Conservation (phyloP, 2,113 vertebrate species). For the Scomber scombrus region DNA sequence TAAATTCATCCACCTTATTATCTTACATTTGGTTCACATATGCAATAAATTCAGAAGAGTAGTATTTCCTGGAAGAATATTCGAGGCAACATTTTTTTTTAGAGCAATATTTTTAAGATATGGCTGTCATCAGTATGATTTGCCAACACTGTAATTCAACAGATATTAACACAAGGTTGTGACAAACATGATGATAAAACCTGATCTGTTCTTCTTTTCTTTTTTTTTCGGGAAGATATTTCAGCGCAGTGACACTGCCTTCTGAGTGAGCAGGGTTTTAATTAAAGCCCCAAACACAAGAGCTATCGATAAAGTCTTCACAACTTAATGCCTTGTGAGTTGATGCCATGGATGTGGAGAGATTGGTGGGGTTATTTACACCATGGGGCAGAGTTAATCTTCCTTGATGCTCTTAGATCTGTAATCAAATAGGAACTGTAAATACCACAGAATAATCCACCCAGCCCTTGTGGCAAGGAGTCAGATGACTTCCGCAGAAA, state of each 20-base stretch:
- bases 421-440: slow-evolving; percentile 78
- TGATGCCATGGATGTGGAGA: slow-evolving; percentile 59
- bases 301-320: slow-evolving; percentile 77
- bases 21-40: slow-evolving; percentile 1
- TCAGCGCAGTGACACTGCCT: slow-evolving; percentile 36
- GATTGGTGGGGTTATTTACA: slow-evolving; percentile 77
- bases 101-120: slow-evolving; percentile 47
- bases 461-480: slow-evolving; percentile 38
- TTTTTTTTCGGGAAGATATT: slow-evolving; percentile 25
- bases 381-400: slow-evolving; percentile 73
- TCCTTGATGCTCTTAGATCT: slow-evolving; percentile 75
- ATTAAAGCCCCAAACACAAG: slow-evolving; percentile 76
- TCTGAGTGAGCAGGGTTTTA: slow-evolving; percentile 71
- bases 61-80: slow-evolving; percentile 16
- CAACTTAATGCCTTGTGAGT: slow-evolving; percentile 73
- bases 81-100: slow-evolving; percentile 21
- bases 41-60: not conserved
- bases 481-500: slow-evolving; percentile 17
- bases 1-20: not conserved
- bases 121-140: slow-evolving; percentile 58
- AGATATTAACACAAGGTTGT: slow-evolving; percentile 49
- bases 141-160: slow-evolving; percentile 40
- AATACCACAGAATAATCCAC: slow-evolving; percentile 75
- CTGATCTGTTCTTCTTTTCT: slow-evolving; percentile 28
- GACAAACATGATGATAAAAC: slow-evolving; percentile 59